Base-by-base conservation (phyloP, 2,113 vertebrate genomes). In the Grammomys dolichurus region DNA sequence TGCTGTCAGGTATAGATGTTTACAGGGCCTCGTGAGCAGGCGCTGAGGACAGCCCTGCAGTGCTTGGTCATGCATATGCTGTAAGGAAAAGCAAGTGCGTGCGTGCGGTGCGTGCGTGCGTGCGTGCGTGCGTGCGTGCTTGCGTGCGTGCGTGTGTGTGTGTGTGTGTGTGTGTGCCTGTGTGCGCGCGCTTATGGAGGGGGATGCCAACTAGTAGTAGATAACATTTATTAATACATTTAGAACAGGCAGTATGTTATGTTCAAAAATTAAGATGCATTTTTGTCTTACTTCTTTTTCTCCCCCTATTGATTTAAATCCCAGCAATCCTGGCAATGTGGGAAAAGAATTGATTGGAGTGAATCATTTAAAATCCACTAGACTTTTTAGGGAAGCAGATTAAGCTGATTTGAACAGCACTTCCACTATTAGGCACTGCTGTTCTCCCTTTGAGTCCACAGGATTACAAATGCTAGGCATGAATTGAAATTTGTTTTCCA, bases 211-310 rank as follows among this genome's bases (percentile, higher is more conserved):
- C 12, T 96, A 86, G 10, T 16, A 51, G 16, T 69, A 48, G 40
- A 43, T 89, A 75, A 86, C 16, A 58, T 94, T 76, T 87, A 76
- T 89, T 93, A 80, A 84, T 60, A 22, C 81, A 36, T 94, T 95
- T 93, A 87, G 87, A 58, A 93, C 93, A 95, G 33, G 24, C 33
- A 89, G 60, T 67, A 46, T 6, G 80, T 91, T 95, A 36, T 95
- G 19, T 85, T 94, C 26, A 33, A 89, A 75, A 93, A 54, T 85
- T 87, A 78, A 89, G 3, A 84, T 92, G 2, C 40, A 78, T 26
- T 20, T 81, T 58, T 82, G 75, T 72, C 46, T 7, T 91, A 24
- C 36, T 73, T n/a, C 2, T 7, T 5, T 5, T 10, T 26, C 60
- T 78, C 9, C 31, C 43, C n/a, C 36, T 89, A 19, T 46, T n/a